These are phyloP conservation scores for Ochlodes sylvanus DNA, from an alignment of 2,888 invertebrate genomes.

Conservation along the genomic window DNA sequence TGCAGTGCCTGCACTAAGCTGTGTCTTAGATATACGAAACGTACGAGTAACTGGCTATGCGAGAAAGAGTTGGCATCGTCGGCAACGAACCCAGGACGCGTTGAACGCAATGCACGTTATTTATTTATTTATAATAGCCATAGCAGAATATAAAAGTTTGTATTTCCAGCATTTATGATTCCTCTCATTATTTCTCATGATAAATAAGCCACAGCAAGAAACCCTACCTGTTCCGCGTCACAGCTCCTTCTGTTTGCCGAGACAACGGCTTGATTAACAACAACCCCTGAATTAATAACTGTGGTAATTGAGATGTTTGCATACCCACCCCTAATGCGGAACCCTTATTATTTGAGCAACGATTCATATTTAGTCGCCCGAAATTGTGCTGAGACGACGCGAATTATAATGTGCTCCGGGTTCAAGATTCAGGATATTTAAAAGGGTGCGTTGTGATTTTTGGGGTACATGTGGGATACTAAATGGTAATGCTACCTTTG, in stretches of 20 bases:
- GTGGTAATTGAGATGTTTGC: constrained; percentile 83
- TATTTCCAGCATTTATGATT: not conserved
- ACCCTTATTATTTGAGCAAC: constrained; percentile 68
- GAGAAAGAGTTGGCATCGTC: too few relatives aligned
- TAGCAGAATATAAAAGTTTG: too few relatives aligned
- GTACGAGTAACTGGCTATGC: too few relatives aligned
- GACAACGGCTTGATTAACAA: constrained; percentile 54
- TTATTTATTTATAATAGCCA: too few relatives aligned
- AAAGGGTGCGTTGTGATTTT: not conserved
- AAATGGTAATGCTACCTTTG: not conserved
- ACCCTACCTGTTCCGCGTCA: constrained; percentile 33
- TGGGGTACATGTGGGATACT: not conserved
- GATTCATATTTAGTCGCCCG: constrained; percentile 78
- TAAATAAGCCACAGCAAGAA: not conserved
- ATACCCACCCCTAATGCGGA: constrained; percentile 59
- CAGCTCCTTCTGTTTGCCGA: constrained; percentile 33
- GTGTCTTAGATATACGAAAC: too few relatives aligned
- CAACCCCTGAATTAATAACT: constrained; percentile 76
- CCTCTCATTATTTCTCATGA: not conserved
- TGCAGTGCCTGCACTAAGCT: too few relatives aligned
- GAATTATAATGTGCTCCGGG: constrained; percentile 4
- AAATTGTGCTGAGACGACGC: constrained; percentile 65
- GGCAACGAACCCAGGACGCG: too few relatives aligned
- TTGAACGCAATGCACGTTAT: too few relatives aligned
- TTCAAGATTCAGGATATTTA: not conserved